Conservation (phyloP, 2,797 vertebrate genomes). For the Carduelis carduelis region DNA sequence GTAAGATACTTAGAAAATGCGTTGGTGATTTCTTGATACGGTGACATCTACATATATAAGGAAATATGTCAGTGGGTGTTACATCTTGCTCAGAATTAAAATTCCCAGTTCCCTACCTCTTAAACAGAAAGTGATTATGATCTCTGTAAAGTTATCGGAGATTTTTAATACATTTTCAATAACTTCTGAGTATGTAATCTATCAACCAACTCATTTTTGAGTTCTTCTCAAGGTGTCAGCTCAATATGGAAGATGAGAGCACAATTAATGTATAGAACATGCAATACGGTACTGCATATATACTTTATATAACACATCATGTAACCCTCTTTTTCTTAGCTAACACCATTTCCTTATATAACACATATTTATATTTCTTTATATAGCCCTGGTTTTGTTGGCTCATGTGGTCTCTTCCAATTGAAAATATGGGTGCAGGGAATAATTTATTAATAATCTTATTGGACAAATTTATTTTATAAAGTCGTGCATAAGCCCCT, state of each 20-base stretch:
- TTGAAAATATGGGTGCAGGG: background rate
- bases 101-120: background rate
- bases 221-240: background rate
- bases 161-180: background rate
- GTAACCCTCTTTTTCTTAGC: background rate
- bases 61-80: background rate
- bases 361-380: background rate
- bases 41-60: background rate
- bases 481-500: background rate
- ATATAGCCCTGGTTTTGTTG: background rate
- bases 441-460: background rate
- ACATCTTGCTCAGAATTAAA: background rate
- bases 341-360: background rate
- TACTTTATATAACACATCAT: background rate
- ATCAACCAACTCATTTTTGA: background rate
- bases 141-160: background rate
- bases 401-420: background rate
- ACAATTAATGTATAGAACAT: background rate
- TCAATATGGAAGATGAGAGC: background rate
- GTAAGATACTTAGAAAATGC: background rate
- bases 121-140: background rate
- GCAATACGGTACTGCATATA: background rate
- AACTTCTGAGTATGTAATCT: background rate
- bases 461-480: background rate
- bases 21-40: background rate